Conservation (phyloP, 2,797 vertebrate species). For the Scolopax rusticola region DNA sequence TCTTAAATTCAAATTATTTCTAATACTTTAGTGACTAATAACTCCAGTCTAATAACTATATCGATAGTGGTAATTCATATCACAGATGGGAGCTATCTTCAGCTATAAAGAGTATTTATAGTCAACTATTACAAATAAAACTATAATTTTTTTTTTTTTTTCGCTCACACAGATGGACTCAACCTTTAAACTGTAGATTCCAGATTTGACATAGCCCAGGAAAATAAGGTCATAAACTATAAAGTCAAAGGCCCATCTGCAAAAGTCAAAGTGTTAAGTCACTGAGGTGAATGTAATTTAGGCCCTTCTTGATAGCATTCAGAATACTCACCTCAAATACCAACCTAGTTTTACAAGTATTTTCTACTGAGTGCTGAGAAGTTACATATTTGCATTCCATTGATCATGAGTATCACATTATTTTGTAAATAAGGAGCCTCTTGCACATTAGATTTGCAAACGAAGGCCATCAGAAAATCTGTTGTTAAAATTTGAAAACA, state of each 20-base stretch:
- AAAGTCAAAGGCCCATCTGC: neutral
- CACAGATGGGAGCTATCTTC: neutral
- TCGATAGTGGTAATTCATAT: neutral
- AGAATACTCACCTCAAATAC: neutral
- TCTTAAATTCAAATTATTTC: neutral
- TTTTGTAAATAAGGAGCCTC: neutral
- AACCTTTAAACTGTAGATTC: neutral
- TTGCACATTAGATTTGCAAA: neutral
- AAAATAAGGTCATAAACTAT: neutral
- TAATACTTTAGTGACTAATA: neutral
- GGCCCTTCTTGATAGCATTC: neutral
- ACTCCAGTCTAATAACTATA: neutral
- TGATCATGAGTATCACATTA: neutral
- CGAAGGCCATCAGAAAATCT: neutral
- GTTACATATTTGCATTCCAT: neutral
- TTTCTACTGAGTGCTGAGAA: neutral
- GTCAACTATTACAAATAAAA: neutral
- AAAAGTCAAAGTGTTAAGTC: neutral
- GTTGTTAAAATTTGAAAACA: neutral
- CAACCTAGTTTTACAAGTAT: neutral
- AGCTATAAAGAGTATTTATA: neutral
- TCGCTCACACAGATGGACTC: neutral
- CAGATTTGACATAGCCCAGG: neutral
- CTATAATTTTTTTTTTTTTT: neutral
- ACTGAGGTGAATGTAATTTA: neutral